phyloP scores from a whole-genome alignment of 2,113 vertebrate species.

The Danio rerio region DNA sequence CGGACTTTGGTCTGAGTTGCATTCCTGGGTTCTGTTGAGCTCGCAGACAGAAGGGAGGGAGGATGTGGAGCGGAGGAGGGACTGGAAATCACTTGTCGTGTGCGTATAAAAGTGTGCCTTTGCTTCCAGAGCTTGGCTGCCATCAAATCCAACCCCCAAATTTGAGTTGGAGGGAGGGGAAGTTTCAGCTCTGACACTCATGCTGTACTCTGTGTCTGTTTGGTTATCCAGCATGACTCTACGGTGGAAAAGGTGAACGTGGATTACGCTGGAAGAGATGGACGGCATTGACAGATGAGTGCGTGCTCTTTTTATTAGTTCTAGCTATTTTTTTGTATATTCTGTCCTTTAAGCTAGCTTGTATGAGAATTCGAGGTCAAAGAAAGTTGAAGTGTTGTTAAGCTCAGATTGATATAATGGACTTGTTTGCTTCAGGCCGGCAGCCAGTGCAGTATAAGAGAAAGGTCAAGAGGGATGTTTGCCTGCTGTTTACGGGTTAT shows the following conservation, averaged over 20 bases:
- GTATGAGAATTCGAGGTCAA: constrained; percentile 39
- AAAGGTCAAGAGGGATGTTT: constrained; percentile 15
- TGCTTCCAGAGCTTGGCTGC: constrained; percentile 82
- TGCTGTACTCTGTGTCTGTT: constrained; percentile 60
- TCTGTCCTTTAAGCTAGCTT: constrained; percentile 28
- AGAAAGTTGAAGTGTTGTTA: constrained; percentile 43
- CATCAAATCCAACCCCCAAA: constrained; percentile 83
- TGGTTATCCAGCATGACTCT: constrained; percentile 50
- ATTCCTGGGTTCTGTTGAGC: constrained; percentile 79
- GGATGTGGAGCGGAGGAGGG: constrained; percentile 46
- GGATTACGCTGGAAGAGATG: constrained; percentile 54
- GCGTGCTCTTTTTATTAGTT: constrained; percentile 29
- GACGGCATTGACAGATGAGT: constrained; percentile 50
- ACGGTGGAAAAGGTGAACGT: constrained; percentile 58
- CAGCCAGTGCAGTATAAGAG: not conserved
- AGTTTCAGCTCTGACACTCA: constrained; percentile 79
- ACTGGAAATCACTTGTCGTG: constrained; percentile 87
- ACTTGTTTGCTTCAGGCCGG: not conserved
- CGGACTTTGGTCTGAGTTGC: constrained; percentile 82
- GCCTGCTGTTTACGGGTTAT: not conserved
- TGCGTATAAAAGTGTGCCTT: constrained; percentile 83
- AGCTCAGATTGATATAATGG: constrained; percentile 17
- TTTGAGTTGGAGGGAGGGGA: constrained; percentile 80
- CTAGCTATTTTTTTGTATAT: not conserved
- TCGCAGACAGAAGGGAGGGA: constrained; percentile 62